Evolutionary conservation across 1,140 invertebrate species (phyloP), one percentile per base, ranked within the genome.

Genomic region (Rhopalosiphum padi): DNA sequence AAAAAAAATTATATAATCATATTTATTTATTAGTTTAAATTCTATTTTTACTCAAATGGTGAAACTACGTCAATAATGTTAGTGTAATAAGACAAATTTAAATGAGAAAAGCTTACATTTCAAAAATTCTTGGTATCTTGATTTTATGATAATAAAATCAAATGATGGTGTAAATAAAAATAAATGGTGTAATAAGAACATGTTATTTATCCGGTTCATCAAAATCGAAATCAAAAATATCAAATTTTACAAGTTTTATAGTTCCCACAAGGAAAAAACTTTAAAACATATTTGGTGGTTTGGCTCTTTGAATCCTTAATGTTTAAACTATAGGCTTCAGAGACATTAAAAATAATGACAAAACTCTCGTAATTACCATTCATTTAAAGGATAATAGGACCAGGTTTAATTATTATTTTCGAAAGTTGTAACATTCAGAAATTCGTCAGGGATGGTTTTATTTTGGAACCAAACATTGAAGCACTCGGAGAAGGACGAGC

Each of bases 391-490:
- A 37, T 53, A 22, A 53, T 55, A 90, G 88, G 41, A 90, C 18
- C 88, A 90, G 88, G 48, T 90, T 90, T 90, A 90, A 90, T 90
- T 90, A 89, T 89, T 53, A 90, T 55, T 90, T 53, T 55, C 7
- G 18, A 90, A 90, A 90, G 88, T 90, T 90, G 18, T 2, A 37
- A 35, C 37, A 21, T 53, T 55, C 22, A 53, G 48, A 18, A 21
- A 55, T 46, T 51, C 83, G 41, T 41, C 35, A 43, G 37, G 41
- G 37, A 43, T 85, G 41, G 83, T 85, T 46, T 46, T 86, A 46
- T 83, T 37, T 83, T 83, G 18, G 35, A 83, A 37, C 35, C 77
- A 83, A 37, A 83, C 7, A 35, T 83, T 8, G 77, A 83, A 9
- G n/a, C 35, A 35, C 6, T 82, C n/a, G n/a, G 4, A 35, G n/a